Percentiles rank a stretch among this genome's conserved stretches.
phyloP scores from a whole-genome alignment of 2,888 invertebrate genomes.

The Chirona hameri region DNA sequence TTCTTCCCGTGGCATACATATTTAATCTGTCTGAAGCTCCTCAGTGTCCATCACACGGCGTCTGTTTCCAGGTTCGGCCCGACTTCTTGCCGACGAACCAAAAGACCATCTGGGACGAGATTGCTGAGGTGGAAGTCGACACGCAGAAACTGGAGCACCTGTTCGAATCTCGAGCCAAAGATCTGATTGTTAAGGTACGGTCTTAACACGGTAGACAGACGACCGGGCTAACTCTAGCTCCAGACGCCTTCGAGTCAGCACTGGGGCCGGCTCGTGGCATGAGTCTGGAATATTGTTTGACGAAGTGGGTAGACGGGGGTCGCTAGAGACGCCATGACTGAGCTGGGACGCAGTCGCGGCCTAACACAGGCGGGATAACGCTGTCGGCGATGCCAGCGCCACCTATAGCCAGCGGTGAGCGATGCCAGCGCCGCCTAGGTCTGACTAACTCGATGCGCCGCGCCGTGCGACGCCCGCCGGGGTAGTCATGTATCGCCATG shows the following conservation, averaged over 20 bases:
- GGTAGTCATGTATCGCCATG: no score
- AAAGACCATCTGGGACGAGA: slow-evolving; percentile 78
- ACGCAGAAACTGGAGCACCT: slow-evolving; percentile 90
- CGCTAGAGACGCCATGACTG: no score
- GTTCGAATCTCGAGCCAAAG: slow-evolving; percentile 94
- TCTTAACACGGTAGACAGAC: no score
- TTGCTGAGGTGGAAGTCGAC: slow-evolving; percentile 79
- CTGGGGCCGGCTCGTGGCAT: no score
- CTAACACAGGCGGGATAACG: neutral
- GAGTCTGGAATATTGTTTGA: no score
- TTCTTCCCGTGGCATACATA: no score
- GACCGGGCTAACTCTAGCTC: no score
- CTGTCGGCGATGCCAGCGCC: slow-evolving; percentile 1
- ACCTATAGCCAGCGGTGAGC: neutral
- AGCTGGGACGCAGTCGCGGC: neutral
- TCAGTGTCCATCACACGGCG: neutral
- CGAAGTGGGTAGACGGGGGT: no score
- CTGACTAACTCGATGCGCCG: neutral
- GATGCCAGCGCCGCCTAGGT: neutral
- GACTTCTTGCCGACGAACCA: slow-evolving; percentile 41
- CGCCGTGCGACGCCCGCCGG: neutral
- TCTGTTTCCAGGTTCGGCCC: neutral
- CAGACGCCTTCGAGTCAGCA: no score
- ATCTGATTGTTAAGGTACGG: slow-evolving; percentile 85
- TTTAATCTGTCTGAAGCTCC: no score